These are phyloP conservation scores for Noturus placidus DNA, from an alignment of 2,113 vertebrate species.

Conservation along the genomic window DNA sequence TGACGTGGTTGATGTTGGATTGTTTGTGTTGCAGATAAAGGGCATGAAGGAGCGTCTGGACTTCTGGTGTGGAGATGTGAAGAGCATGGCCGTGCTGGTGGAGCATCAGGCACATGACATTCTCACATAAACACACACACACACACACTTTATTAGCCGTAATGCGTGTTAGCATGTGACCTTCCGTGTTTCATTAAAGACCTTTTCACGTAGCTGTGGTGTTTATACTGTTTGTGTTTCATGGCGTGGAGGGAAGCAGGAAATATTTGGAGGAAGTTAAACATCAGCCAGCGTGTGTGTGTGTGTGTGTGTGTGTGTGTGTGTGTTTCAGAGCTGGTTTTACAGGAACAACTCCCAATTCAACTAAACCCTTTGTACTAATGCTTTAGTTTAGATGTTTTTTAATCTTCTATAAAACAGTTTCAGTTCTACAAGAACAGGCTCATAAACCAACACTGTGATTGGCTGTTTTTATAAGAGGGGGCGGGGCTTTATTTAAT, in stretches of 20 bases:
- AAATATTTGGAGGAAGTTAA: constrained; percentile 1
- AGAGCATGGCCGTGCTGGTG: constrained; percentile 96
- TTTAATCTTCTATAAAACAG: no score
- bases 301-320: neutral
- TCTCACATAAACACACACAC: constrained; percentile 77
- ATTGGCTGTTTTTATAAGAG: neutral
- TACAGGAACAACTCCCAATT: neutral
- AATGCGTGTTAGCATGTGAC: neutral
- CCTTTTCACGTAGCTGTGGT: neutral
- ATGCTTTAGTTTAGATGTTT: neutral
- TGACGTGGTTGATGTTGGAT: neutral
- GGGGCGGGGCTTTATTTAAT: neutral
- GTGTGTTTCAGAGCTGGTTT: neutral
- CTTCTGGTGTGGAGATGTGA: constrained; percentile 92
- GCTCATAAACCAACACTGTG: neutral
- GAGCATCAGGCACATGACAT: constrained; percentile 97
- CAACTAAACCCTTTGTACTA: neutral
- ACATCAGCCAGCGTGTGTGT: neutral
- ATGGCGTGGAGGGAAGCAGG: neutral
- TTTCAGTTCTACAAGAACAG: neutral
- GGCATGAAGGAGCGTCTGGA: constrained; percentile 98
- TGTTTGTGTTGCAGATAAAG: constrained; percentile 79
- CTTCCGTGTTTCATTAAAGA: constrained; percentile 42
- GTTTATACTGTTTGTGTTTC: neutral
- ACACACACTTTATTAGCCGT: neutral